phyloP scores from a whole-genome alignment of 1,140 invertebrate genomes.

The Drosophila ananassae region DNA sequence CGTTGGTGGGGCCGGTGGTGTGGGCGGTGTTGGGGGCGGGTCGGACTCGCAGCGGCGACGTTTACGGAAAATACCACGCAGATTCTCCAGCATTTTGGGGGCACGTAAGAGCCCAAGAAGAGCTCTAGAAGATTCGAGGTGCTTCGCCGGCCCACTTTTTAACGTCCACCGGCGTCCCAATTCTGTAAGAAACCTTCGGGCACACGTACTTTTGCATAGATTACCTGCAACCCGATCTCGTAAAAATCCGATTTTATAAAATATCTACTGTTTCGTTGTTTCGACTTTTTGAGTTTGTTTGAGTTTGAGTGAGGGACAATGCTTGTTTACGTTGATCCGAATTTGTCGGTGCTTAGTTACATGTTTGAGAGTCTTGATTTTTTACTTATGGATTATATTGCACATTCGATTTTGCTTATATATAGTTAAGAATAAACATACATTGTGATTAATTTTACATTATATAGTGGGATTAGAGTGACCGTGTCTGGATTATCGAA shows the following conservation, averaged over 20 bases:
- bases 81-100: conserved; percentile 69
- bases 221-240: conserved; percentile 25
- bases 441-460: conserved; percentile 16
- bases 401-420: conserved; percentile 3
- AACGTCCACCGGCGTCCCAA: background rate
- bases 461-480: conserved; percentile 16
- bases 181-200: conserved; percentile 13
- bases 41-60: conserved; percentile 60
- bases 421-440: background rate
- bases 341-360: background rate
- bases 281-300: conserved; percentile 7
- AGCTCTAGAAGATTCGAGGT: conserved; percentile 48
- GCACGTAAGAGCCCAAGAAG: background rate
- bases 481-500: background rate
- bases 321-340: background rate
- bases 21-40: conserved; percentile 2
- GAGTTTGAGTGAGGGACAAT: conserved; percentile 19
- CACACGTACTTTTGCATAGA: conserved; percentile 21
- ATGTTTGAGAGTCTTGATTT: background rate
- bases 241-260: background rate
- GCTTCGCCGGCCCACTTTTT: conserved; percentile 6
- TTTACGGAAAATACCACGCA: conserved; percentile 75
- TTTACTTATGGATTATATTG: conserved; percentile 1
- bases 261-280: conserved; percentile 24
- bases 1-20: conserved; percentile 1